phyloP scores from a whole-genome alignment of 2,113 vertebrate species.

The Cottus gobio region DNA sequence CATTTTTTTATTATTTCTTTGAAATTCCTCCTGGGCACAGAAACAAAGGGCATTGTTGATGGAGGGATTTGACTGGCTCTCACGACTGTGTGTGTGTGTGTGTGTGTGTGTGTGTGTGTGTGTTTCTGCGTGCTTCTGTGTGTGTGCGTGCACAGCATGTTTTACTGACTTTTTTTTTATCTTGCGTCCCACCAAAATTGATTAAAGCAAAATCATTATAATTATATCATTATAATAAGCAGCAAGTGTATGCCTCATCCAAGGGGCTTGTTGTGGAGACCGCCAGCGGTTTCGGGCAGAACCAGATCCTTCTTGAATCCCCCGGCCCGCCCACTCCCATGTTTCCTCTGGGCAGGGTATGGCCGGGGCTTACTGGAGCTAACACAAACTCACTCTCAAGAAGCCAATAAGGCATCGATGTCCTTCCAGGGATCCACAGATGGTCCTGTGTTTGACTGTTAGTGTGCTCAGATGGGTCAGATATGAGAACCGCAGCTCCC shows the following conservation, averaged over 20 bases:
- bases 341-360: slow-evolving; percentile 54
- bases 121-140: background rate
- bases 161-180: slow-evolving; percentile 27
- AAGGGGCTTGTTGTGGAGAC: slow-evolving; percentile 44
- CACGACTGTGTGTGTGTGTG: slow-evolving; percentile 14
- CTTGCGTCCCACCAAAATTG: slow-evolving; percentile 5
- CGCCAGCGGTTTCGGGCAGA: slow-evolving; percentile 43
- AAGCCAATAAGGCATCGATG: slow-evolving; percentile 54
- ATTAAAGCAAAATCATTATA: slow-evolving; percentile 20
- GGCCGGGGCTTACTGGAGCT: slow-evolving; percentile 36
- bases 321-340: slow-evolving; percentile 35
- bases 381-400: slow-evolving; percentile 44
- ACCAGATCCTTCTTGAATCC: slow-evolving; percentile 42
- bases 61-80: slow-evolving; percentile 49
- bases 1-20: slow-evolving; percentile 62
- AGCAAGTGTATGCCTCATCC: background rate
- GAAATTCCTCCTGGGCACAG: slow-evolving; percentile 41
- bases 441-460: slow-evolving; percentile 59
- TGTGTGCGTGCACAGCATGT: slow-evolving; percentile 20
- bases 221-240: slow-evolving; percentile 24
- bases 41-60: slow-evolving; percentile 73
- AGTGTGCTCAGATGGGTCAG: slow-evolving; percentile 57
- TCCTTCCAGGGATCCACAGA: slow-evolving; percentile 56
- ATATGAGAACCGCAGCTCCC: slow-evolving; percentile 55
- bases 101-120: slow-evolving; percentile 3